A percentile compares a stretch with the other conserved stretches of the same genome.
These are phyloP conservation scores for Temnothorax ravouxi DNA, from an alignment of 2,888 invertebrate species.

Conservation along the genomic window DNA sequence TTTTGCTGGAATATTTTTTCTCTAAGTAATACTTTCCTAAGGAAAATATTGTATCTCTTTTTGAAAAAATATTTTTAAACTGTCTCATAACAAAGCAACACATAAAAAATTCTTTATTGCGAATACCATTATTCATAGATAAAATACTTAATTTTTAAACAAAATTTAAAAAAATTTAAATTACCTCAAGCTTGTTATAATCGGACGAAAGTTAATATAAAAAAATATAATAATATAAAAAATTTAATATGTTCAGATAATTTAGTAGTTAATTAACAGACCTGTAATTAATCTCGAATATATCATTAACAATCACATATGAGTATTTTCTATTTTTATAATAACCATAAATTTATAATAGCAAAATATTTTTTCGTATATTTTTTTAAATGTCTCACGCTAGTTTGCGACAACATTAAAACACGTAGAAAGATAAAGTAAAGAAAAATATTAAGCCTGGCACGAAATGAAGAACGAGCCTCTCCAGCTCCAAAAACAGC, in stretches of 20 bases:
- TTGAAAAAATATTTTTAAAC: slow-evolving; percentile 17
- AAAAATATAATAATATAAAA: background rate
- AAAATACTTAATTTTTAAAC: background rate
- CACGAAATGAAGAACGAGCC: background rate
- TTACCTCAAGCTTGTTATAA: background rate
- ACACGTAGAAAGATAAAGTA: background rate
- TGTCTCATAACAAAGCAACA: background rate
- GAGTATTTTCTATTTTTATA: background rate
- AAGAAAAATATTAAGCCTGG: slow-evolving; percentile 17
- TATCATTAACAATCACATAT: background rate
- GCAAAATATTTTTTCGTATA: background rate
- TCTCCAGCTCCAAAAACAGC: slow-evolving; percentile 7
- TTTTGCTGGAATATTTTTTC: background rate
- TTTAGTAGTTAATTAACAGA: background rate
- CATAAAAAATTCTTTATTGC: background rate
- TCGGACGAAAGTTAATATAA: background rate
- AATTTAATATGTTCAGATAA: background rate
- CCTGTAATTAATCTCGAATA: background rate
- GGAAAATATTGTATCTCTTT: slow-evolving; percentile 5
- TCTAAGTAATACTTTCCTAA: slow-evolving; percentile 4
- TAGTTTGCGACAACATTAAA: background rate
- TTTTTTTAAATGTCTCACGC: background rate
- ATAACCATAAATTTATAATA: background rate
- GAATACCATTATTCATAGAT: background rate
- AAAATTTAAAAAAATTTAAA: background rate